Percentiles rank a stretch among this genome's conserved stretches.
phyloP scores from a whole-genome alignment of 2,113 vertebrate species.

The Anarrhichthys ocellatus region DNA sequence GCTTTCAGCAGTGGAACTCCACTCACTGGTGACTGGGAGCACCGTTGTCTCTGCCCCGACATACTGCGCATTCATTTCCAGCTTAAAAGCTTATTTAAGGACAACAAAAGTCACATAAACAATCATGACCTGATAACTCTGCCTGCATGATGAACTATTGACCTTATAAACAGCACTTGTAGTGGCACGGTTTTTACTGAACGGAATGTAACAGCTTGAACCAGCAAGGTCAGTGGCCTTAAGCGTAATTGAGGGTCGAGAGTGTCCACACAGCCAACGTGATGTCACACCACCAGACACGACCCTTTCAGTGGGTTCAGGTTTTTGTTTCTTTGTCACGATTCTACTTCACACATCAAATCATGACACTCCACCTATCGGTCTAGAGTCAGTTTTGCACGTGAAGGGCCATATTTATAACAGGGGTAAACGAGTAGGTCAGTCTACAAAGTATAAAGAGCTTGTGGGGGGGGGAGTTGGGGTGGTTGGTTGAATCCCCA shows the following conservation, averaged over 20 bases:
- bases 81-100: neutral
- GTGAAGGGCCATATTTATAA: neutral
- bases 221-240: neutral
- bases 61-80: neutral
- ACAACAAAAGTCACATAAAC: neutral
- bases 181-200: neutral
- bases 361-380: neutral
- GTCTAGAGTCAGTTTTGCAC: neutral
- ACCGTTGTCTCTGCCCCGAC: neutral
- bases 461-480: neutral
- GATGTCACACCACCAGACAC: neutral
- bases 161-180: neutral
- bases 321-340: neutral
- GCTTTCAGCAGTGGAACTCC: neutral
- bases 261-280: neutral
- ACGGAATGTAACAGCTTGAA: neutral
- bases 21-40: conserved; percentile 1
- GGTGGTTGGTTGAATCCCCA: neutral
- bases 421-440: neutral
- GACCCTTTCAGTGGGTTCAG: neutral
- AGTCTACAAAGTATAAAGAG: neutral
- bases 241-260: neutral
- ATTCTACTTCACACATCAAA: neutral
- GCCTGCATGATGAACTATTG: neutral
- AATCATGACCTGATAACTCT: neutral